Conservation (phyloP, 2,113 vertebrate genomes). For the Bagarius yarrelli region DNA sequence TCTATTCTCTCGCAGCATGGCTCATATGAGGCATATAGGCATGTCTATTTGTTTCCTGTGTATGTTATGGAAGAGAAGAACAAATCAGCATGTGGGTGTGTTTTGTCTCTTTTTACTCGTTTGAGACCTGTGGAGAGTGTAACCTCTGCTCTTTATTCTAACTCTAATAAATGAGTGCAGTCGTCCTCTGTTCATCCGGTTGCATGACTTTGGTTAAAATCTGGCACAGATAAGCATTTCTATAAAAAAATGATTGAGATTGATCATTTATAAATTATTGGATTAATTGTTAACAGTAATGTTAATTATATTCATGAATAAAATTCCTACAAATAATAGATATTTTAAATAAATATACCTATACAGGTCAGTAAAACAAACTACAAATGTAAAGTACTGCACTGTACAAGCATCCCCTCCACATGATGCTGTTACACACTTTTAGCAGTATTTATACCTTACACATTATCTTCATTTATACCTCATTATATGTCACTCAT, state of each 20-base stretch:
- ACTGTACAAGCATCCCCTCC: too few relatives aligned
- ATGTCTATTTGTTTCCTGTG: conserved; percentile 21
- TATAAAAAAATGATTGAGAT: not conserved
- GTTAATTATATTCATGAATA: not conserved
- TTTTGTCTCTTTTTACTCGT: conserved; percentile 52
- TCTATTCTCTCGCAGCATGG: conserved; percentile 6
- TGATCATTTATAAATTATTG: not conserved
- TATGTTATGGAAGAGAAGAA: conserved; percentile 11
- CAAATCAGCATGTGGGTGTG: conserved; percentile 40
- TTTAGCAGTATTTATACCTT: too few relatives aligned
- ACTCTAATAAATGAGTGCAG: conserved; percentile 43
- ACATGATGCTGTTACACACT: too few relatives aligned
- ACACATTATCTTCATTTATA: too few relatives aligned
- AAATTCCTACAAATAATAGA: too few relatives aligned
- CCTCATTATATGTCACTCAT: too few relatives aligned
- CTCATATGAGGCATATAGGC: conserved; percentile 9
- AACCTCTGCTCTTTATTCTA: conserved; percentile 44
- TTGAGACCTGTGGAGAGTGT: conserved; percentile 51
- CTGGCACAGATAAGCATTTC: not conserved
- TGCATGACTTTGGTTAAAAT: not conserved
- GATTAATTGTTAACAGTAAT: not conserved
- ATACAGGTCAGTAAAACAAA: too few relatives aligned
- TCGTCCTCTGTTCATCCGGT: not conserved
- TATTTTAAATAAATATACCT: too few relatives aligned
- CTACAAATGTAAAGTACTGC: too few relatives aligned